These are phyloP conservation scores for Neoniphon sammara DNA, from an alignment of 2,797 vertebrate species.

Conservation along the genomic window DNA sequence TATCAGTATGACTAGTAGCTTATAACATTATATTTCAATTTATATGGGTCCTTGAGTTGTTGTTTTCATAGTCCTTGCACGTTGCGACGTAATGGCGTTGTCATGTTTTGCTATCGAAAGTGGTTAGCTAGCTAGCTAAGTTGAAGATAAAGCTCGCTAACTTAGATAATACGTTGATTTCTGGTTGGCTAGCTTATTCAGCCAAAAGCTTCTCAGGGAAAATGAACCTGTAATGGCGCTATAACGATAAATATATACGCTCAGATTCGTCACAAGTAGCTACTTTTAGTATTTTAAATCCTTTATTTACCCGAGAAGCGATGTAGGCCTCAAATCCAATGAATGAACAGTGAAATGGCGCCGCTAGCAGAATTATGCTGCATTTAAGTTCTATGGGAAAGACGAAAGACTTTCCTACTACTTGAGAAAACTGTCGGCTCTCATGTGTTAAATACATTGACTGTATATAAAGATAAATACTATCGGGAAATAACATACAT, in stretches of 20 bases:
- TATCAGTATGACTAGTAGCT: background rate
- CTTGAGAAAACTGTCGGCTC: too few species aligned
- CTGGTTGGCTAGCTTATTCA: too few species aligned
- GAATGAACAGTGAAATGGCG: slow-evolving; percentile 75
- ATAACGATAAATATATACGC: fast-evolving
- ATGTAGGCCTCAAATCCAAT: slow-evolving; percentile 54
- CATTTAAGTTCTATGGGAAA: background rate
- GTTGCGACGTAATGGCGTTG: slow-evolving; percentile 14
- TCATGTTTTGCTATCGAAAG: background rate
- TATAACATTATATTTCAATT: too few species aligned
- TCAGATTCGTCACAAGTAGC: fast-evolving
- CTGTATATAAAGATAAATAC: too few species aligned
- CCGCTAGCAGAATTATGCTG: background rate
- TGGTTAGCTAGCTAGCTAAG: background rate
- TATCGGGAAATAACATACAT: too few species aligned
- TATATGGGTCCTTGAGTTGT: too few species aligned
- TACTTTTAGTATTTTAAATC: fast-evolving
- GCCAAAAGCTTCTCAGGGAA: background rate
- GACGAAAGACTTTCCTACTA: too few species aligned
- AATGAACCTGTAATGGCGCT: background rate
- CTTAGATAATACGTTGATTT: too few species aligned
- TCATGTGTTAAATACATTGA: too few species aligned
- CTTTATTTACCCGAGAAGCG: slow-evolving; percentile 49
- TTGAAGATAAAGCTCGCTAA: background rate
- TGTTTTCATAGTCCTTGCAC: background rate